Base-by-base conservation (phyloP, 2,113 vertebrate species). In the Lates calcarifer region DNA sequence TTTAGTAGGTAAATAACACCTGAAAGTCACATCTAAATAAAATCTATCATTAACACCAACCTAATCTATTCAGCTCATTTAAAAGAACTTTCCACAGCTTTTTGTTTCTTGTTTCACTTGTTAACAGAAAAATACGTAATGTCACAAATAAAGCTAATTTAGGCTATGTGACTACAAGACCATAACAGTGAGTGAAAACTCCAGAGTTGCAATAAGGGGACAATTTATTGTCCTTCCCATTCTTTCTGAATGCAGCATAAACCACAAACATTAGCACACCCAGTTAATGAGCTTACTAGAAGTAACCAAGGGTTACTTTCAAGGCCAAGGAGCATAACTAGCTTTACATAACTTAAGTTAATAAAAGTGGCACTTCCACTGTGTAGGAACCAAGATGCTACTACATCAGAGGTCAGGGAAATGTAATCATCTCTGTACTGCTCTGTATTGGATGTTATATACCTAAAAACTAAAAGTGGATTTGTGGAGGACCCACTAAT, bases 1-100 rank as follows among this genome's bases (percentile, higher is more conserved):
- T 64, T 79, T 28, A 64, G 43, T 14, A 17, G 22, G 22, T 74
- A 29, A 70, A 57, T 49, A 51, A 43, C 35, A 66, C 43, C 61
- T 43, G 63, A 24, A 22, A 24, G 75, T 26, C 15, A 1, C 64
- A 37, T 5, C 28, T 37, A 3, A 80, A 47, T 17, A 64, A 51
- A 67, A 39, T 29, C 13, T 17, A 14, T 33, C 6, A 29, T 45
- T 53, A 53, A 53, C 49, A 17, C 41, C 15, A 43, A 43, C 15
- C 3, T 1, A 5, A 5, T 43, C 15, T 4, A 43, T 43, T 43
- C 41, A 43, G 41, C 14, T 43, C 8, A 15, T 43, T 15, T 43
- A 3, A 43, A 43, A 43, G 41, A 8, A 43, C 13, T 43, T 43
- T 43, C n/a, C n/a, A n/a, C n/a, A n/a, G n/a, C n/a, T n/a, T 12